Evolutionary conservation across 2,113 vertebrate species (phyloP), one percentile per base, ranked within the genome.

Genomic region (Polypterus bichir): DNA sequence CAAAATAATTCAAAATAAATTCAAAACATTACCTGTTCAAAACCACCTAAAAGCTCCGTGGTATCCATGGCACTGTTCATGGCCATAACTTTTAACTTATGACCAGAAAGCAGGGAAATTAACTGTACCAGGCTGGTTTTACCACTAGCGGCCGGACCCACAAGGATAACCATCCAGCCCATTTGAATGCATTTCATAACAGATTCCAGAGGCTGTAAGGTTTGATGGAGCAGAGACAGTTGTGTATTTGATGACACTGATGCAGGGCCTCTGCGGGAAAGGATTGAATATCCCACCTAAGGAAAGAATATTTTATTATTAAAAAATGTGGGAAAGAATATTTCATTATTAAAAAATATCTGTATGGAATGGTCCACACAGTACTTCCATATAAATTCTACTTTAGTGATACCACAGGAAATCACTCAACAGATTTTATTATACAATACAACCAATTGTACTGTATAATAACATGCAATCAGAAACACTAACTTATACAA

Each of bases 51-150:
- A 47, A 99, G 87, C 62, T 99, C 96, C 0, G 92, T 97, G 47
- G 93, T 98, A 68, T 99, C 96, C 92, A 97, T 94, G 0, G 89
- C 82, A 10, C 94, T 98, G 79, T 95, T 99, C 91, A 98, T 93
- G 6, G 93, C 87, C 96, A 99, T 91, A 60, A 95, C 80, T 69
- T 88, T 79, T 11, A 99, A 86, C 1, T 81, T 84, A 65, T 92
- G 92, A 45, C 95, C 94, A 0, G 91, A 92, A 67, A 99, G 84
- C 63, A 93, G 81, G n/a, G 95, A 88, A 65, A 99, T 74, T 5
- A 97, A 86, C 64, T 93, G 89, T 68, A 97, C 83, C 59, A 98
- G 77, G 69, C 90, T 95, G 61, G 90, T 94, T 81, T 99, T 99
- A 46, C 92, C 96, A 0, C 91, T 92, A 59, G 90, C 85, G 3